phyloP scores from a whole-genome alignment of 2,888 invertebrate genomes.

The Oscheius sp. region DNA sequence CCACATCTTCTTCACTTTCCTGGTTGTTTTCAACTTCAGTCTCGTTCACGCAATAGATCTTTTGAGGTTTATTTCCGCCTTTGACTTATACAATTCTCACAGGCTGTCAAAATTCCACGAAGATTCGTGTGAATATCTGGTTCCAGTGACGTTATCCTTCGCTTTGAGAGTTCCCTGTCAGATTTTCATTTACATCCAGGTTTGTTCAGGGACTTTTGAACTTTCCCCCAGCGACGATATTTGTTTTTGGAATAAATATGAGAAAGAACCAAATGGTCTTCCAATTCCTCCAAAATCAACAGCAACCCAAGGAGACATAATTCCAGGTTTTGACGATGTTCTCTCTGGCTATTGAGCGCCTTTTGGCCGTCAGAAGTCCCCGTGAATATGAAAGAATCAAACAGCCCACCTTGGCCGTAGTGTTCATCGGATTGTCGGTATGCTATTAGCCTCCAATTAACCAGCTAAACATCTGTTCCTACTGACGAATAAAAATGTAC shows the following conservation, averaged over 20 bases:
- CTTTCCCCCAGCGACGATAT: no score
- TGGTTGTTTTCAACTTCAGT: not conserved
- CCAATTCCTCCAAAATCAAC: no score
- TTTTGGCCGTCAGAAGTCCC: not conserved
- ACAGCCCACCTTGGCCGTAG: not conserved
- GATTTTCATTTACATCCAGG: constrained; percentile 16
- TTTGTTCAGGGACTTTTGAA: not conserved
- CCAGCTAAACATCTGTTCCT: not conserved
- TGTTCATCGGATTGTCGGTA: not conserved
- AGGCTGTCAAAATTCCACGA: not conserved
- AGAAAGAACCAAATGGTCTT: no score
- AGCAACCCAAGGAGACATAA: not conserved
- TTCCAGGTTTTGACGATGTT: constrained; percentile 8
- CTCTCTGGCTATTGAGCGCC: constrained; percentile 4
- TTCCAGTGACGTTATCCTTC: not conserved
- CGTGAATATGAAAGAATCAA: not conserved
- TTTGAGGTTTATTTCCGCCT: not conserved
- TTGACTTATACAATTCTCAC: not conserved
- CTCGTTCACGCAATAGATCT: not conserved
- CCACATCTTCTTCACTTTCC: not conserved
- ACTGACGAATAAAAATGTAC: no score
- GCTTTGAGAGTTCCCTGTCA: constrained; percentile 2
- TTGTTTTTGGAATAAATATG: not conserved
- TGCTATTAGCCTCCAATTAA: not conserved
- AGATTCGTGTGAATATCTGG: constrained; percentile 2